Conservation (phyloP, 2,113 vertebrate genomes). For the Dicentrarchus labrax region DNA sequence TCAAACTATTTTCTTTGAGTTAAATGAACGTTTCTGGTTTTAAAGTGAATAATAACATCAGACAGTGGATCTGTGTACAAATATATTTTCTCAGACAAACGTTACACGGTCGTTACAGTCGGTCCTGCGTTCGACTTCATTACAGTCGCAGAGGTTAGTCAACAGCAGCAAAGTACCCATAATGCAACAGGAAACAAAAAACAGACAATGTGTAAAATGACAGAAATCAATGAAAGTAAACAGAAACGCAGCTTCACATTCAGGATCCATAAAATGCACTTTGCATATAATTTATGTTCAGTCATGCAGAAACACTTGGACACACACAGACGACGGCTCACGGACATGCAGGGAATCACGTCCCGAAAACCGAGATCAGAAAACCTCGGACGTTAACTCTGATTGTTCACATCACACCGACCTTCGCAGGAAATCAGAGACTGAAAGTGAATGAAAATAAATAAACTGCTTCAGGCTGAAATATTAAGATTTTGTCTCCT, state of each 20-base stretch:
- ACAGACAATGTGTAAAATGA: conserved; percentile 10
- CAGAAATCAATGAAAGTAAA: conserved; percentile 22
- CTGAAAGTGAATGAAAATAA: not conserved
- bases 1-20: too few species aligned
- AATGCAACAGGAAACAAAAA: conserved; percentile 24
- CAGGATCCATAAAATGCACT: conserved; percentile 51
- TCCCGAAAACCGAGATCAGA: not conserved
- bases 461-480: not conserved
- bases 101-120: conserved; percentile 37
- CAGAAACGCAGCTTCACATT: conserved; percentile 35
- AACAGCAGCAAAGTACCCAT: not conserved
- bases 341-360: conserved; percentile 50
- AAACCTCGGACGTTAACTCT: too few species aligned
- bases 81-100: conserved; percentile 62
- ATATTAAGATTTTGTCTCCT: not conserved
- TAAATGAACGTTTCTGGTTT: too few species aligned
- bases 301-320: conserved; percentile 55
- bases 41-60: not conserved
- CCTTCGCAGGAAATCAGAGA: too few species aligned
- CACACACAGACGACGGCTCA: not conserved
- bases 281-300: conserved; percentile 52
- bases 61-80: conserved; percentile 43
- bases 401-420: too few species aligned
- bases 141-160: not conserved
- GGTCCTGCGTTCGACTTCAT: conserved; percentile 7